phyloP scores from a whole-genome alignment of 2,888 invertebrate species.

The Papilio protenor region DNA sequence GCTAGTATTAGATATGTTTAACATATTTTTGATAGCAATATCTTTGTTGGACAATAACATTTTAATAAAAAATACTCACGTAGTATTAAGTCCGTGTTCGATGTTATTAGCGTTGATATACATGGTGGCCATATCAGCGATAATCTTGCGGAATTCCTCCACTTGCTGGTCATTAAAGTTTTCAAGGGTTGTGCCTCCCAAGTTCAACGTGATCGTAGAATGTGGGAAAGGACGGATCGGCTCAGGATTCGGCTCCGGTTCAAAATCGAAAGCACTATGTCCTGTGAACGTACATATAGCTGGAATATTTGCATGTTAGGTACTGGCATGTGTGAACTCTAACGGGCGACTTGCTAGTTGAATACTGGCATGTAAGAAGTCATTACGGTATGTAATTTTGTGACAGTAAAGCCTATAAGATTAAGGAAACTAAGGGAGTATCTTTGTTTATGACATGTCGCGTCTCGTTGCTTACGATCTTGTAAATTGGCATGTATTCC shows the following conservation, averaged over 20 bases:
- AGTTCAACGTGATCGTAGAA: slow-evolving; percentile 60
- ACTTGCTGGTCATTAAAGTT: slow-evolving; percentile 56
- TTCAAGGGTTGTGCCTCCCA: slow-evolving; percentile 61
- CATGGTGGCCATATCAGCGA: slow-evolving; percentile 73
- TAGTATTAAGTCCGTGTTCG: slow-evolving; percentile 65
- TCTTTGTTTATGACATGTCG: too few species aligned
- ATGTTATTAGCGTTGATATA: slow-evolving; percentile 67
- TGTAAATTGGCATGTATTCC: too few species aligned
- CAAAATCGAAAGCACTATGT: slow-evolving; percentile 44
- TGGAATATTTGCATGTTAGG: too few species aligned
- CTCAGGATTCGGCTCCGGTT: slow-evolving; percentile 57
- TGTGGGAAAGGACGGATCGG: slow-evolving; percentile 56
- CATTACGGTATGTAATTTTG: too few species aligned
- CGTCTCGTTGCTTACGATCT: too few species aligned
- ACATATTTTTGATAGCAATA: too few species aligned
- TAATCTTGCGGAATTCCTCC: slow-evolving; percentile 60
- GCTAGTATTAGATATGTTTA: neutral
- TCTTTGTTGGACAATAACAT: too few species aligned
- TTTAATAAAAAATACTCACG: slow-evolving; percentile 62
- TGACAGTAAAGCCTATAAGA: too few species aligned
- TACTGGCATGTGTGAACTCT: too few species aligned
- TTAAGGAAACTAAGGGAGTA: too few species aligned
- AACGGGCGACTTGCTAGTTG: too few species aligned
- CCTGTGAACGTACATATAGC: slow-evolving; percentile 2
- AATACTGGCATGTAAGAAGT: too few species aligned